Conservation (phyloP, 1,140 invertebrate species). For the Bombus difficillimus region DNA sequence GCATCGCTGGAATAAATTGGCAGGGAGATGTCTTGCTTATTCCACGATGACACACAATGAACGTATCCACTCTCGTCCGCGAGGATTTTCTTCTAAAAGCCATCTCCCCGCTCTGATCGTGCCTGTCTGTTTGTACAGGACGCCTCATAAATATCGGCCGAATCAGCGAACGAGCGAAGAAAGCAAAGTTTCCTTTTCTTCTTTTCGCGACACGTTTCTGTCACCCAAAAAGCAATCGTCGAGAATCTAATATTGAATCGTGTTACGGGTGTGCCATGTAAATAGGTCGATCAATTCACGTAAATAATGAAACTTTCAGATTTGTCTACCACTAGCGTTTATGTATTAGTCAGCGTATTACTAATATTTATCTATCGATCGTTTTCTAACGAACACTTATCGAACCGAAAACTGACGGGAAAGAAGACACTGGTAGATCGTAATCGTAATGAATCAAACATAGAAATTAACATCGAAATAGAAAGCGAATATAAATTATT, state of each 20-base stretch:
- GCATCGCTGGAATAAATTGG: constrained; percentile 63
- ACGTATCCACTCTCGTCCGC: constrained; percentile 52
- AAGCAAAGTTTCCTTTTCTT: neutral
- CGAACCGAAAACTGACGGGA: too few relatives aligned
- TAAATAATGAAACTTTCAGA: neutral
- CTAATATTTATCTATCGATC: too few relatives aligned
- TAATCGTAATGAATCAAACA: too few relatives aligned
- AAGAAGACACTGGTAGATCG: too few relatives aligned
- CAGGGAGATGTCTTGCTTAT: constrained; percentile 65
- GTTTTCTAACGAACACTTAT: too few relatives aligned
- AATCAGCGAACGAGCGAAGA: constrained; percentile 24
- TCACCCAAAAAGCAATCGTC: neutral
- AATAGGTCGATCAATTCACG: neutral
- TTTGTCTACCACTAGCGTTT: too few relatives aligned
- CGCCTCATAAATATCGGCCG: constrained; percentile 64
- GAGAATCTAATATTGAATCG: neutral
- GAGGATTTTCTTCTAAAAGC: constrained; percentile 60
- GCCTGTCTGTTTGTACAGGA: constrained; percentile 62
- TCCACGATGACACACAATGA: constrained; percentile 66
- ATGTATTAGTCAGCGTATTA: too few relatives aligned
- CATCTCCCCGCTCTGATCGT: constrained; percentile 30
- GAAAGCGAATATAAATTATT: too few relatives aligned
- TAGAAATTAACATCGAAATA: too few relatives aligned
- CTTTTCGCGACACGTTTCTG: neutral
- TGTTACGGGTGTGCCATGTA: too few relatives aligned